These are phyloP conservation scores for Willowsia nigromaculata DNA, from an alignment of 2,888 invertebrate species.

Conservation along the genomic window DNA sequence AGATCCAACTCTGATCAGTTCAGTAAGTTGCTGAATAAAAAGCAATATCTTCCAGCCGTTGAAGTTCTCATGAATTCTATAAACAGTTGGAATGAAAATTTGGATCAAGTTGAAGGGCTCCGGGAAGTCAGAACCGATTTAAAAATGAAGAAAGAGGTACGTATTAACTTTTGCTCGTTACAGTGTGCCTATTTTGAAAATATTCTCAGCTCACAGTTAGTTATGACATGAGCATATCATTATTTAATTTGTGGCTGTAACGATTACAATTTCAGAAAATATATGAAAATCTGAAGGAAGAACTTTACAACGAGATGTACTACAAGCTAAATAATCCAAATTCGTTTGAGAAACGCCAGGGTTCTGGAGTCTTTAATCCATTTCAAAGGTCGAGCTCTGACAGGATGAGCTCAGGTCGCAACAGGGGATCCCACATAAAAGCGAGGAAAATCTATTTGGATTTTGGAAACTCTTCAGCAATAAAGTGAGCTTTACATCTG, in stretches of 20 bases:
- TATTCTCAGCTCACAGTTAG: no score
- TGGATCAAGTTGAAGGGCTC: slow-evolving; percentile 91
- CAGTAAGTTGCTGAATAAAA: slow-evolving; percentile 85
- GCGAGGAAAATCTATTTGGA: slow-evolving; percentile 83
- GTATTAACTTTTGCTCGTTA: no score
- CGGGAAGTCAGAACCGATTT: slow-evolving; percentile 89
- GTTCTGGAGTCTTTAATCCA: slow-evolving; percentile 82
- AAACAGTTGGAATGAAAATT: slow-evolving; percentile 85
- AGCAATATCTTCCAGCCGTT: slow-evolving; percentile 93
- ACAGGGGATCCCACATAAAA: slow-evolving; percentile 81
- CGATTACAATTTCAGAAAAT: slow-evolving; percentile 83
- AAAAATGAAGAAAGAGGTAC: slow-evolving; percentile 85
- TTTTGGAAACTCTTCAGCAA: slow-evolving; percentile 75
- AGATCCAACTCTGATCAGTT: slow-evolving; percentile 87
- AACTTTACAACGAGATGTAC: slow-evolving; percentile 88
- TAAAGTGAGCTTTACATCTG: slow-evolving; percentile 20
- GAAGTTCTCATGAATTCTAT: slow-evolving; percentile 88
- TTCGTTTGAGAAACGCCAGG: slow-evolving; percentile 83
- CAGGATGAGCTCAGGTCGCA: slow-evolving; percentile 83
- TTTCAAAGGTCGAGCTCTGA: slow-evolving; percentile 83
- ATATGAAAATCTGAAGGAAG: slow-evolving; percentile 86
- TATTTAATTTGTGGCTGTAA: no score
- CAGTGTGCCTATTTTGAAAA: no score
- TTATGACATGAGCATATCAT: no score
- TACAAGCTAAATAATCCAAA: slow-evolving; percentile 83